Conservation (phyloP, 2,113 vertebrate species). For the Mus spicilegus region DNA sequence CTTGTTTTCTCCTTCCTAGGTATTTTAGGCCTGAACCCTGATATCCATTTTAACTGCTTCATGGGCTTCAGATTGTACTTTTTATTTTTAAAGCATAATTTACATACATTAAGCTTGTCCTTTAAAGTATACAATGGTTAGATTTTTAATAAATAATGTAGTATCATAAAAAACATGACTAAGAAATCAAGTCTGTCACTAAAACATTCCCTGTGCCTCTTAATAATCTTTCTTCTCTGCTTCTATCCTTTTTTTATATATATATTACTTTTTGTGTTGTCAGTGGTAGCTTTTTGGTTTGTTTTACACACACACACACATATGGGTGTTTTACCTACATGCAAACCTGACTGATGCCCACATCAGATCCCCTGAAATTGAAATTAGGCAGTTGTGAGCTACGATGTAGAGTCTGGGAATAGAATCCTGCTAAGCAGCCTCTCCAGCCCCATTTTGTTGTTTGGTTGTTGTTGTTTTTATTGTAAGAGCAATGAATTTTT, state of each 20-base stretch:
- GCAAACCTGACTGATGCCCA: neutral
- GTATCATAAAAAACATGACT: too few relatives aligned
- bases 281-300: too few relatives aligned
- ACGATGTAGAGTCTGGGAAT: neutral
- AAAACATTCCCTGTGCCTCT: neutral
- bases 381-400: neutral
- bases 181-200: neutral
- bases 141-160: neutral
- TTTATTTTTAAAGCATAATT: neutral
- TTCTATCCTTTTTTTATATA: neutral
- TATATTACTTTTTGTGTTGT: neutral
- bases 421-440: neutral
- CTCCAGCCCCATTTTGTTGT: neutral
- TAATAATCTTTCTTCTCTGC: accelerated
- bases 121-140: neutral
- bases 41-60: neutral
- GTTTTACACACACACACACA: too few relatives aligned
- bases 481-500: neutral
- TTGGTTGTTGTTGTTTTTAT: neutral
- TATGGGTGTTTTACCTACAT: neutral
- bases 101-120: neutral
- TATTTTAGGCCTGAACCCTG: neutral
- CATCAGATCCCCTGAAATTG: neutral
- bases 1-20: neutral
- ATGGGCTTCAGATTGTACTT: neutral